A percentile compares a stretch with the other conserved stretches of the same genome.
Evolutionary conservation across 2,113 vertebrate species (phyloP).

Genomic region (Phalacrocorax carbo): DNA sequence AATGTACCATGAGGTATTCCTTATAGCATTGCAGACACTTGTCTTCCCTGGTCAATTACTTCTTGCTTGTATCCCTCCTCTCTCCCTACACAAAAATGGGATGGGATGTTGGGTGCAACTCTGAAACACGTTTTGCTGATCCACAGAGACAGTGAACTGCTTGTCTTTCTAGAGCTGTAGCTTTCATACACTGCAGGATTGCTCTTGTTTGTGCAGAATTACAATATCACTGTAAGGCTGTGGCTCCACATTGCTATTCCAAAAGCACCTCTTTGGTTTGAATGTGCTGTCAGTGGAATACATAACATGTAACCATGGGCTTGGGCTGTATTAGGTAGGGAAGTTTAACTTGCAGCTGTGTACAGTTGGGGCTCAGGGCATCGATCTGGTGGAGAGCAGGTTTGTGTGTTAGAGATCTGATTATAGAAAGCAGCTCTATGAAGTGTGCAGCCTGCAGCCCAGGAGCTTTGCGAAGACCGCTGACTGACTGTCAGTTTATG

Average conservation of each 20-base stretch:
- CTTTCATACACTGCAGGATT: background rate
- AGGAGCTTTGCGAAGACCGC: background rate
- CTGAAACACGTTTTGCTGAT: background rate
- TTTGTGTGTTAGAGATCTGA: background rate
- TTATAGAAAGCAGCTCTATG: background rate
- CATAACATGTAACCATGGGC: fast-evolving
- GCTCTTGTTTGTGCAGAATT: background rate
- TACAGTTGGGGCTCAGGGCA: background rate
- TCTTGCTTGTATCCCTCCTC: background rate
- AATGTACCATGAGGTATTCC: background rate
- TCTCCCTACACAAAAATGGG: background rate
- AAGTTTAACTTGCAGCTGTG: background rate
- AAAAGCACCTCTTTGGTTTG: background rate
- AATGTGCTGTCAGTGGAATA: background rate
- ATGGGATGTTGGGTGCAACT: background rate
- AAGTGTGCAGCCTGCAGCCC: background rate
- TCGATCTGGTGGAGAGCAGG: background rate
- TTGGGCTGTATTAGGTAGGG: background rate
- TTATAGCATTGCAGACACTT: background rate
- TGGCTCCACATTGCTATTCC: background rate
- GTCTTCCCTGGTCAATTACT: background rate
- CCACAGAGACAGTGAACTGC: background rate
- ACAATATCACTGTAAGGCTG: background rate
- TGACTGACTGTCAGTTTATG: background rate
- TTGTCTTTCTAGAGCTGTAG: background rate